Conservation (phyloP, 1,140 invertebrate species). For the Agrypnia vestita region DNA sequence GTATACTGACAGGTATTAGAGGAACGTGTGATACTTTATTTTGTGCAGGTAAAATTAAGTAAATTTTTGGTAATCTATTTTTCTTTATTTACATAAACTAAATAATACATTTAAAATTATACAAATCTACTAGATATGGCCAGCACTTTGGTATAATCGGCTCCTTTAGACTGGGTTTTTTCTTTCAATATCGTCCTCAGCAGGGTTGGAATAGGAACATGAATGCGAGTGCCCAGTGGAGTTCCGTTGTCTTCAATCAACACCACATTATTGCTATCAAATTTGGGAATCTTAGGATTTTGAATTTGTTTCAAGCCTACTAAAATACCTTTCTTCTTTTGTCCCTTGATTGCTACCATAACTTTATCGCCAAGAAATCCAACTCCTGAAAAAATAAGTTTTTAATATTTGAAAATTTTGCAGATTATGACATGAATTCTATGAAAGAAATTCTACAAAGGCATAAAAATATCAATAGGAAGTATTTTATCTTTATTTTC, state of each 20-base stretch:
- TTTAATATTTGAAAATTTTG: no score
- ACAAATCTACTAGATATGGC: constrained; percentile 95
- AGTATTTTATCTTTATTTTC: neutral
- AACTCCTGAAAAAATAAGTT: constrained; percentile 64
- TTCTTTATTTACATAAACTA: constrained; percentile 21
- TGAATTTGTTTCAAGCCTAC: constrained; percentile 94
- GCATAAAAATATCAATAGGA: no score
- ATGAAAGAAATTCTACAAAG: no score
- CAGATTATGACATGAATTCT: no score
- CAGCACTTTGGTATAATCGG: constrained; percentile 96
- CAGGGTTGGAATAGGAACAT: constrained; percentile 94
- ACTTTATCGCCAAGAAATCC: constrained; percentile 87
- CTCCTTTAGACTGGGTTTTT: constrained; percentile 86
- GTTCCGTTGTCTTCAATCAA: constrained; percentile 95
- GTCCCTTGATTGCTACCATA: constrained; percentile 95
- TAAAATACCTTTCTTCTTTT: constrained; percentile 96
- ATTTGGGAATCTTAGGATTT: constrained; percentile 88
- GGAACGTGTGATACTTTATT: no score
- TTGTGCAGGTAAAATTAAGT: no score
- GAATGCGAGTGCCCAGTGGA: constrained; percentile 94
- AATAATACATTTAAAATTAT: constrained; percentile 65
- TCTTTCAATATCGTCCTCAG: constrained; percentile 90
- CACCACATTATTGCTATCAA: constrained; percentile 98
- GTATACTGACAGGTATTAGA: no score
- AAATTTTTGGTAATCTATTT: neutral